A percentile compares a stretch with the other conserved stretches of the same genome.
Conservation (phyloP, 2,797 vertebrate species). For the Sebastes paucispinis region DNA sequence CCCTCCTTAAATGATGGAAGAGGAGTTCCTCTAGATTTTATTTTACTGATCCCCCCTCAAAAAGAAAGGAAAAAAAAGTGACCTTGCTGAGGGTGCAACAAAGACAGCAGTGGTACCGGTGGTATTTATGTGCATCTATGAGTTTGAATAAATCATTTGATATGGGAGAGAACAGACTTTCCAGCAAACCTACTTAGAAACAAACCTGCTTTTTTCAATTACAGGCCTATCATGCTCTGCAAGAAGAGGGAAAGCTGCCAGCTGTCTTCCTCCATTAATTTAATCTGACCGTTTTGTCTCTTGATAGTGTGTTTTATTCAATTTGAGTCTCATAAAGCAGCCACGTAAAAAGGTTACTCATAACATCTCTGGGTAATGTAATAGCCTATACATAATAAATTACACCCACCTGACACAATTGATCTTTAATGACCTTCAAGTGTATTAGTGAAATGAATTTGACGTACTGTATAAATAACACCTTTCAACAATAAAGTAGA, state of each 20-base stretch:
- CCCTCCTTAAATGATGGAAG: slow-evolving; percentile 15
- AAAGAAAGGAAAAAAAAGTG: background rate
- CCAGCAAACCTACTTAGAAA: background rate
- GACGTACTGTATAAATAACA: background rate
- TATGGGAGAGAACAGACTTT: background rate
- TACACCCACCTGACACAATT: background rate
- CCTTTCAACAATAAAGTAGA: background rate
- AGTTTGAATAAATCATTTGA: slow-evolving; percentile 14
- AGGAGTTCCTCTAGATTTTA: background rate
- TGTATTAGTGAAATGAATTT: background rate
- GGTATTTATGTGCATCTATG: background rate
- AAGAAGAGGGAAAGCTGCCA: background rate
- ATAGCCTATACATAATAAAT: background rate
- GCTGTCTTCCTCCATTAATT: slow-evolving; percentile 7
- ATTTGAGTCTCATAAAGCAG: slow-evolving; percentile 16
- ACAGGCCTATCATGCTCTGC: background rate
- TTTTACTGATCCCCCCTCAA: background rate
- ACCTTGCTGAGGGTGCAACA: background rate
- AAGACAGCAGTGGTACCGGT: background rate
- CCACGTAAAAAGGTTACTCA: background rate
- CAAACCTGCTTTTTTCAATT: background rate
- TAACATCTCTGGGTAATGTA: background rate
- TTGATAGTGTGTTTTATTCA: slow-evolving; percentile 1
- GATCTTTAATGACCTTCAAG: slow-evolving; percentile 5
- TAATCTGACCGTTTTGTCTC: background rate